A percentile compares a stretch with the other conserved stretches of the same genome.
phyloP scores from a whole-genome alignment of 2,113 vertebrate species.

The Bambusicola thoracicus region DNA sequence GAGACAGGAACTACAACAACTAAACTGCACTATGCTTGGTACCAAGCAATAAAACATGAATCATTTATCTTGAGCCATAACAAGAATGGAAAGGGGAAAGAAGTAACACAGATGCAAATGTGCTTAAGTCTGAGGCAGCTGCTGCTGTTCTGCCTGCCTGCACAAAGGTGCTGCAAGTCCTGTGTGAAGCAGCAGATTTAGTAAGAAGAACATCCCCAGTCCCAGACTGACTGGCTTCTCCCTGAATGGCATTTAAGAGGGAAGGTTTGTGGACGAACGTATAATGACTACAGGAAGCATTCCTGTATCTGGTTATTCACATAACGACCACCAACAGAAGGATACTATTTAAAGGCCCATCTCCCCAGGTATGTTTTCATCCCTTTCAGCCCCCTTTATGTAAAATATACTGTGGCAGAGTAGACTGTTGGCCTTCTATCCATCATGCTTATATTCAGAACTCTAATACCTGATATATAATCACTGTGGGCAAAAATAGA shows the following conservation, averaged over 20 bases:
- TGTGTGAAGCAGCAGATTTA: background rate
- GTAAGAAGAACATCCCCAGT: background rate
- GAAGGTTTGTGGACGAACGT: background rate
- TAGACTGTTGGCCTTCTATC: background rate
- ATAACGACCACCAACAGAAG: background rate
- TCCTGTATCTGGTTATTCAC: background rate
- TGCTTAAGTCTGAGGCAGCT: background rate
- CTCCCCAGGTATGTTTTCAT: background rate
- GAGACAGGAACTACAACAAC: background rate
- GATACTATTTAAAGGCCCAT: background rate
- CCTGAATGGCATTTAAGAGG: background rate
- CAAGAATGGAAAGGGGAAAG: background rate
- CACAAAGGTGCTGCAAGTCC: background rate
- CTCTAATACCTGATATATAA: background rate
- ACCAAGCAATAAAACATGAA: background rate
- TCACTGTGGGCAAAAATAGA: background rate
- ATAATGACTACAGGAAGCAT: background rate
- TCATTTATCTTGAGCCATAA: background rate
- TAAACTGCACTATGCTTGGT: background rate
- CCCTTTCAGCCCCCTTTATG: rapidly evolving
- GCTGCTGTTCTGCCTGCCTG: background rate
- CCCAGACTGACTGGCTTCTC: background rate
- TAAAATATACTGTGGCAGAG: background rate
- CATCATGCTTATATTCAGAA: background rate
- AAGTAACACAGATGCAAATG: background rate